Percentiles rank a stretch among this genome's conserved stretches.
Conservation (phyloP, 1,140 invertebrate genomes). For the Antheraea pernyi region DNA sequence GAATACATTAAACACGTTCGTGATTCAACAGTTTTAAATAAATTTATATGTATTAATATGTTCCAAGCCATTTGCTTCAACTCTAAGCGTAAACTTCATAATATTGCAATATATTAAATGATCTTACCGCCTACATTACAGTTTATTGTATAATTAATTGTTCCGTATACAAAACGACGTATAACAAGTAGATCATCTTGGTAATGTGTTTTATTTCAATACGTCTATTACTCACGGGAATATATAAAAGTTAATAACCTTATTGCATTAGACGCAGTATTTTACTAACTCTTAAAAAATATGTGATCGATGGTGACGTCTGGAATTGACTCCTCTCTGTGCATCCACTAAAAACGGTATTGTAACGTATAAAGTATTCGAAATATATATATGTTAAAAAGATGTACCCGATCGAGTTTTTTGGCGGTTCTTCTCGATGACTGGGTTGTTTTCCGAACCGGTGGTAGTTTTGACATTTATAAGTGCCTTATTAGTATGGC, state of each 20-base stretch:
- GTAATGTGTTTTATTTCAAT: not conserved
- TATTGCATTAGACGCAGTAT: too few relatives aligned
- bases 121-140: not conserved
- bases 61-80: not conserved
- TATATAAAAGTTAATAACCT: not conserved
- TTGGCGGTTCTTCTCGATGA: too few relatives aligned
- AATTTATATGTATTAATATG: not conserved
- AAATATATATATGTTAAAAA: too few relatives aligned
- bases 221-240: not conserved
- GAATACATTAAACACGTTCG: not conserved
- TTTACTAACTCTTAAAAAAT: too few relatives aligned
- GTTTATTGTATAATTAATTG: constrained; percentile 4
- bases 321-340: too few relatives aligned
- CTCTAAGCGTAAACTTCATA: not conserved
- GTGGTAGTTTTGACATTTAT: too few relatives aligned
- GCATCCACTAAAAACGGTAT: too few relatives aligned
- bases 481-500: too few relatives aligned
- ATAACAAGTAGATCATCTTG: not conserved
- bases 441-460: too few relatives aligned
- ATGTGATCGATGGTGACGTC: too few relatives aligned
- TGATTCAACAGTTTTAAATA: not conserved
- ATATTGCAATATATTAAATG: not conserved
- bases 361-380: too few relatives aligned
- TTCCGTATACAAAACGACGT: not conserved
- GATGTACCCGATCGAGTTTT: too few relatives aligned